Percentiles rank a stretch among this genome's conserved stretches.
Evolutionary conservation across 2,113 vertebrate genomes (phyloP).

Genomic region (Percopsis transmontana): DNA sequence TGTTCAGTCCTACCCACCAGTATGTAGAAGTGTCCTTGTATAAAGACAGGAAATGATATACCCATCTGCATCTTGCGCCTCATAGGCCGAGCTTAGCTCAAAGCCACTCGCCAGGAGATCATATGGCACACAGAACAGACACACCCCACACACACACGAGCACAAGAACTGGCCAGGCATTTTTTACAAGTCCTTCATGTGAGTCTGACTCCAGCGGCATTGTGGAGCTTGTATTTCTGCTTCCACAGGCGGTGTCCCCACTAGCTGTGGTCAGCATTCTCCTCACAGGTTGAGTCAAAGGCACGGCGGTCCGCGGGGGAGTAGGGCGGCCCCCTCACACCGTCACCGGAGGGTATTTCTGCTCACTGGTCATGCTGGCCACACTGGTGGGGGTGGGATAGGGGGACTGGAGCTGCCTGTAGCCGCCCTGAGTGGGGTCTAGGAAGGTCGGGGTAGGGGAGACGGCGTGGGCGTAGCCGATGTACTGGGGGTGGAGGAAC

Average conservation of each 20-base stretch:
- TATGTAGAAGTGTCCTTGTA: slow-evolving; percentile 41
- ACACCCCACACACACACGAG: slow-evolving; percentile 57
- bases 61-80: slow-evolving; percentile 19
- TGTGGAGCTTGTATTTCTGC: neutral
- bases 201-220: slow-evolving; percentile 49
- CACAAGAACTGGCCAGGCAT: slow-evolving; percentile 53
- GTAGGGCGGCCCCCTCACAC: slow-evolving; percentile 84
- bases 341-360: slow-evolving; percentile 93
- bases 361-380: slow-evolving; percentile 80
- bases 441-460: slow-evolving; percentile 82
- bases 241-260: neutral
- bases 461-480: slow-evolving; percentile 89
- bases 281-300: slow-evolving; percentile 2
- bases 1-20: slow-evolving; percentile 30
- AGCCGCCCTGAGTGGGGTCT: slow-evolving; percentile 86
- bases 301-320: too few species aligned
- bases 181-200: slow-evolving; percentile 61
- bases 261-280: neutral
- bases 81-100: slow-evolving; percentile 48
- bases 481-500: slow-evolving; percentile 92
- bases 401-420: slow-evolving; percentile 90
- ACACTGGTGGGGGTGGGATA: slow-evolving; percentile 77
- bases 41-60: slow-evolving; percentile 40
- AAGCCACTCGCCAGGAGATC: slow-evolving; percentile 35
- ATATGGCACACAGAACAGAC: slow-evolving; percentile 48